Evolutionary conservation across 2,113 vertebrate genomes (phyloP).

Genomic region (Rynchops niger): DNA sequence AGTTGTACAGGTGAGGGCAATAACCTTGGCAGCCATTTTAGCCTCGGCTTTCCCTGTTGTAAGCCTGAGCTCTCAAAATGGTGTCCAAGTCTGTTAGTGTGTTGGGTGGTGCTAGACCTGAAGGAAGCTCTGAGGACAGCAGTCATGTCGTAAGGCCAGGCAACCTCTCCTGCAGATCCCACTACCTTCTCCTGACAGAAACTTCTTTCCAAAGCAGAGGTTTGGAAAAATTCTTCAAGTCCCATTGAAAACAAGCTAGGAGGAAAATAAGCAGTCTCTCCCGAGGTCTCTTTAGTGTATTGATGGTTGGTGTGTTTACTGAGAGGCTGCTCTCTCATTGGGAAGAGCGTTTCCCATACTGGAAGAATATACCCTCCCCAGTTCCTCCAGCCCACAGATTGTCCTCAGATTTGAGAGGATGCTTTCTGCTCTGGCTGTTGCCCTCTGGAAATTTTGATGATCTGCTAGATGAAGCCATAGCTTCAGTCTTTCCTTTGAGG

Average conservation of each 20-base stretch:
- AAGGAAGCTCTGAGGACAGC: not conserved
- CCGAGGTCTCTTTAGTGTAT: not conserved
- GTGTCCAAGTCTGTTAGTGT: accelerated
- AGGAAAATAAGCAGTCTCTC: not conserved
- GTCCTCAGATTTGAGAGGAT: not conserved
- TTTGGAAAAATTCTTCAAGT: not conserved
- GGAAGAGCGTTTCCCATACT: not conserved
- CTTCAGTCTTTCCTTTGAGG: not conserved
- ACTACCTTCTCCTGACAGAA: not conserved
- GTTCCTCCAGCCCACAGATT: not conserved
- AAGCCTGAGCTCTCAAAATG: accelerated
- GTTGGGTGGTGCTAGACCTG: too few relatives aligned
- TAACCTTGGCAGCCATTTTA: not conserved
- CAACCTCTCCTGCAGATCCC: not conserved
- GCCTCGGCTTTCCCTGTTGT: accelerated
- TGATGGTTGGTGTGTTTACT: not conserved
- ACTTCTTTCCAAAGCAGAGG: not conserved
- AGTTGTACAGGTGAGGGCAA: not conserved
- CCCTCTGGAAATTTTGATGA: not conserved
- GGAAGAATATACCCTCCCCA: not conserved
- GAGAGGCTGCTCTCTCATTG: not conserved
- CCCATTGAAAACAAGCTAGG: not conserved
- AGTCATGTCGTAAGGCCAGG: accelerated
- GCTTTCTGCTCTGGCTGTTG: not conserved
- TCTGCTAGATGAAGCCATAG: not conserved